Base-by-base conservation (phyloP, 2,113 vertebrate species). In the Chionomys nivalis region DNA sequence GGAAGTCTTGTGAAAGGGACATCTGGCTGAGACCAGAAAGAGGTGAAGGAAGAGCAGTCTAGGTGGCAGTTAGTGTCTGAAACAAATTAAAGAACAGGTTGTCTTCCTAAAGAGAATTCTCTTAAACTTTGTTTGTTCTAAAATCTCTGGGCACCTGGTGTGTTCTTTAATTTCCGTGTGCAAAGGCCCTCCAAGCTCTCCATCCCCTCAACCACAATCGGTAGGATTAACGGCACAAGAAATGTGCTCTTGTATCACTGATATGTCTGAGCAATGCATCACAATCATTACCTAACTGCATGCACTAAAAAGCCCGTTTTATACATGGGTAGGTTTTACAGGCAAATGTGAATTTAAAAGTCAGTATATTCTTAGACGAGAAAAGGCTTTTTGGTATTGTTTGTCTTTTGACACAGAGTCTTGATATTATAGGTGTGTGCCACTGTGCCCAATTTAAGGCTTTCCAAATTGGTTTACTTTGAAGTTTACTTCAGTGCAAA, bases 271-370 rank as follows among this genome's bases (percentile, higher is more conserved):
- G 33, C 7, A 65, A 72, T 89, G 87, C 58, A 24, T 36, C 77
- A 90, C 39, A 81, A 83, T 23, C 1, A 52, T 63, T 88, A 75
- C 31, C 44, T n/a, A 94, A 19, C 9, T 82, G 61, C 31, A 73
- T 61, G 61, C 47, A 78, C 75, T 70, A 83, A 61, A 75, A 39
- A 77, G 39, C 5, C 28, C 55, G n/a, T 96, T 39, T 76, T 73
- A 86, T 66, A 76, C 1, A 16, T 75, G 47, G 31, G 28, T 88
- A 24, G 65, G 47, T 93, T 66, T 90, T 72, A 89, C 10, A 92
- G 42, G 70, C 55, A 96, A 90, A 89, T 61, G 26, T 52, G 86
- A 90, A 79, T 47, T 94, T 92, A n/a, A 90, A 96, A 96, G 73
- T 81, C 16, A 92, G 47, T 42, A 55, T 31, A 42, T 87, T 52